These are phyloP conservation scores for Cremastobaeus sp. DNA, from an alignment of 2,888 invertebrate genomes.

Conservation along the genomic window DNA sequence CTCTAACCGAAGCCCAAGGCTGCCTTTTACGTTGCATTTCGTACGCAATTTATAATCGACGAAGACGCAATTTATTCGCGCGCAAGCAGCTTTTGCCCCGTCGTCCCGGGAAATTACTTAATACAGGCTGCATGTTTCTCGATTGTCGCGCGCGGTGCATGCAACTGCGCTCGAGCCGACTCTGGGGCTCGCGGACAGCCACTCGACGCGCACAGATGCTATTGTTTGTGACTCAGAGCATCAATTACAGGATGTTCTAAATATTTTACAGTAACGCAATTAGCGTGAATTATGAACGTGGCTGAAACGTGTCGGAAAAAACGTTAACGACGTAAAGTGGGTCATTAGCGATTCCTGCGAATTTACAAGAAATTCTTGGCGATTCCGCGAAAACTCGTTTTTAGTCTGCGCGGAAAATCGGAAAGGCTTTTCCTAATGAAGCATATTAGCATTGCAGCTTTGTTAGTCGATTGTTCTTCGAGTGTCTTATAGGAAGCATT, in stretches of 20 bases:
- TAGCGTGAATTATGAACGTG: slow-evolving; percentile 5
- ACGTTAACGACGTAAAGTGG: no score
- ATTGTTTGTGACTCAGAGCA: background rate
- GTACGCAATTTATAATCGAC: slow-evolving; percentile 47
- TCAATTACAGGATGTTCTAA: slow-evolving; percentile 17
- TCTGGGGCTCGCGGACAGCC: no score
- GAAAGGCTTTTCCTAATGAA: no score
- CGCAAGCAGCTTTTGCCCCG: no score
- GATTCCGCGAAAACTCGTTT: no score
- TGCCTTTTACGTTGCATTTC: slow-evolving; percentile 34
- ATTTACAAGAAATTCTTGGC: no score
- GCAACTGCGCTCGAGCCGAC: slow-evolving; percentile 14
- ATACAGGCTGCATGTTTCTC: slow-evolving; percentile 37
- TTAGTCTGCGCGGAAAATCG: no score
- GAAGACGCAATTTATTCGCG: slow-evolving; percentile 46
- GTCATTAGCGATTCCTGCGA: background rate
- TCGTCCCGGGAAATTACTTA: slow-evolving; percentile 46
- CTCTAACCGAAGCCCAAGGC: slow-evolving; percentile 49
- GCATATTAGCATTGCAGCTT: no score
- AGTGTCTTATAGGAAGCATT: background rate
- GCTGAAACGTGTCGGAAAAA: background rate
- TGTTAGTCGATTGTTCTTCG: no score
- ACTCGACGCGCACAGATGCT: slow-evolving; percentile 10
- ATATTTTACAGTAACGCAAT: slow-evolving; percentile 14
- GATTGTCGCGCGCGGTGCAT: slow-evolving; percentile 29